A percentile compares a stretch with the other conserved stretches of the same genome.
Conservation (phyloP, 2,113 vertebrate genomes). For the Catagonus wagneri region DNA sequence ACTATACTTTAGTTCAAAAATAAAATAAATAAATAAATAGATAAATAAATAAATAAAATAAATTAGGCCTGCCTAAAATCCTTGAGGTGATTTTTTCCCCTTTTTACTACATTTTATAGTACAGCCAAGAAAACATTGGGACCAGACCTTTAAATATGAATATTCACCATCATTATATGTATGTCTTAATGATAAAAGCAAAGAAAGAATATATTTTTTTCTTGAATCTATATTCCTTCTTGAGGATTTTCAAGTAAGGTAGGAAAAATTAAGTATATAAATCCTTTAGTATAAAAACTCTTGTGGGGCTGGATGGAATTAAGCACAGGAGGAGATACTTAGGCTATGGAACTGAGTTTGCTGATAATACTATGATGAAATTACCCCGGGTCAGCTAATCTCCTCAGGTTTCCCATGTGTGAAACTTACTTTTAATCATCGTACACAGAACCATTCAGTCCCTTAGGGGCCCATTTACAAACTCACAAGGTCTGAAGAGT, state of each 20-base stretch:
- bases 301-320: neutral
- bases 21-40: too few species aligned
- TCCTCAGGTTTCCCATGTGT: neutral
- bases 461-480: neutral
- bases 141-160: neutral
- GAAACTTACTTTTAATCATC: neutral
- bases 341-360: neutral
- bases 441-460: neutral
- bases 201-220: neutral
- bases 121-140: neutral
- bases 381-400: neutral
- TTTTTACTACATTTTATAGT: neutral
- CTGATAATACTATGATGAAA: neutral
- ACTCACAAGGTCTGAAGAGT: neutral
- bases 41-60: neutral
- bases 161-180: neutral
- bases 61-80: neutral
- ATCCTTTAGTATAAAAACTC: neutral
- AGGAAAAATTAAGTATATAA: neutral
- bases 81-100: neutral
- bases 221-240: neutral
- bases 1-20: too few species aligned
- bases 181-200: constrained; percentile 26
- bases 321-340: neutral
- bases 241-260: neutral